These are phyloP conservation scores for Erinaceus europaeus DNA, from an alignment of 2,113 vertebrate genomes.

Conservation along the genomic window DNA sequence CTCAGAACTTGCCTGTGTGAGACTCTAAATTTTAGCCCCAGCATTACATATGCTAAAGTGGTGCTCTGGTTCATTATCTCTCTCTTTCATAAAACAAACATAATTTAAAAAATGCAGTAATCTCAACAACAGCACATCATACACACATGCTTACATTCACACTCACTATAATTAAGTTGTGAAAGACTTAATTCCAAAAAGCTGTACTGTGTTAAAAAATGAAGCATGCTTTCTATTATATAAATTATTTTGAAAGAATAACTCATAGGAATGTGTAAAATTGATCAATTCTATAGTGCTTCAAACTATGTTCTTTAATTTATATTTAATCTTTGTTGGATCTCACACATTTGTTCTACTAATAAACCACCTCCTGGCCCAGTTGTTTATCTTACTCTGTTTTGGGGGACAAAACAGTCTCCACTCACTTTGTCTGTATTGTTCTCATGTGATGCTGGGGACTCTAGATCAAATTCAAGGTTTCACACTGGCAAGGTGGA, in stretches of 20 bases:
- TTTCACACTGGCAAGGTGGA: too few species aligned
- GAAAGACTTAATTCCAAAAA: neutral
- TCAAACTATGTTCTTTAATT: slow-evolving; percentile 18
- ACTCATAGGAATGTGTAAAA: neutral
- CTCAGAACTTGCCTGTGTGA: too few species aligned
- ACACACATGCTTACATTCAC: neutral
- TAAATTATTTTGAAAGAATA: slow-evolving; percentile 12
- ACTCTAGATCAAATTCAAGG: too few species aligned
- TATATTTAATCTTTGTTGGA: neutral
- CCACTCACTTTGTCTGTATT: too few species aligned
- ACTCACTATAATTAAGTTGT: neutral
- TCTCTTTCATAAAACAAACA: slow-evolving; percentile 11
- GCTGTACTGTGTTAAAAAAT: neutral
- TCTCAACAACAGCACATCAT: neutral
- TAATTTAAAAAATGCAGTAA: neutral
- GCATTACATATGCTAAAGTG: too few species aligned
- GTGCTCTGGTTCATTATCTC: too few species aligned
- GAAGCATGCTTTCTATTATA: neutral
- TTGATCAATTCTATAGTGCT: slow-evolving; percentile 18
- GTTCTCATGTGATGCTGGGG: too few species aligned
- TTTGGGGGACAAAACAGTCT: too few species aligned
- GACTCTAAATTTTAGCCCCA: too few species aligned
- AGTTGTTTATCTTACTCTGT: too few species aligned
- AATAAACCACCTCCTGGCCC: too few species aligned
- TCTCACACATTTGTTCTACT: too few species aligned